phyloP scores from a whole-genome alignment of 2,888 invertebrate species.

The Megastigmus dorsalis region DNA sequence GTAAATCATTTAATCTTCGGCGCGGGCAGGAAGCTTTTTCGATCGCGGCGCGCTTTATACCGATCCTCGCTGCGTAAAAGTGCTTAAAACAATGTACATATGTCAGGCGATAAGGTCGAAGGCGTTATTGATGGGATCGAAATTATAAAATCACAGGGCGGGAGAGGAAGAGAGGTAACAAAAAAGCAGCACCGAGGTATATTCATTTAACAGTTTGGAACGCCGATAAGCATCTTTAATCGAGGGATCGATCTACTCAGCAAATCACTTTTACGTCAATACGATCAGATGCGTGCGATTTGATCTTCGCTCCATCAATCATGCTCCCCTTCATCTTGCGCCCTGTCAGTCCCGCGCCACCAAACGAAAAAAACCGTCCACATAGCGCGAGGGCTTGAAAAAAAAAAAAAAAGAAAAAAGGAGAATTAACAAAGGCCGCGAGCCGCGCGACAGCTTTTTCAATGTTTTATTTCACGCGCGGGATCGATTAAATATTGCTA shows the following conservation, averaged over 20 bases:
- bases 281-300: slow-evolving; percentile 18
- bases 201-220: slow-evolving; percentile 8
- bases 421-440: neutral
- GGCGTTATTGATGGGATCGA: neutral
- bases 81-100: neutral
- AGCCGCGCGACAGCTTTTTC: no score
- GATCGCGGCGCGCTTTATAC: no score
- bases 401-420: neutral
- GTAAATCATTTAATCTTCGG: no score
- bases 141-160: neutral
- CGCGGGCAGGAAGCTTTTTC: no score
- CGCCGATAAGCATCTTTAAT: slow-evolving; percentile 22
- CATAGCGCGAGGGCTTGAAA: no score
- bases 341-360: neutral
- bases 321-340: slow-evolving; percentile 30
- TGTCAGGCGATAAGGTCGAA: neutral
- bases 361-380: neutral
- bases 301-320: slow-evolving; percentile 25
- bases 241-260: slow-evolving; percentile 11
- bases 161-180: no score
- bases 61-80: no score
- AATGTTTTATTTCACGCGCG: no score
- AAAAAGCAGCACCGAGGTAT: neutral
- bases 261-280: slow-evolving; percentile 24
- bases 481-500: neutral